Base-by-base conservation (phyloP, 1,140 invertebrate species). In the Cyrtorhinus lividipennis region DNA sequence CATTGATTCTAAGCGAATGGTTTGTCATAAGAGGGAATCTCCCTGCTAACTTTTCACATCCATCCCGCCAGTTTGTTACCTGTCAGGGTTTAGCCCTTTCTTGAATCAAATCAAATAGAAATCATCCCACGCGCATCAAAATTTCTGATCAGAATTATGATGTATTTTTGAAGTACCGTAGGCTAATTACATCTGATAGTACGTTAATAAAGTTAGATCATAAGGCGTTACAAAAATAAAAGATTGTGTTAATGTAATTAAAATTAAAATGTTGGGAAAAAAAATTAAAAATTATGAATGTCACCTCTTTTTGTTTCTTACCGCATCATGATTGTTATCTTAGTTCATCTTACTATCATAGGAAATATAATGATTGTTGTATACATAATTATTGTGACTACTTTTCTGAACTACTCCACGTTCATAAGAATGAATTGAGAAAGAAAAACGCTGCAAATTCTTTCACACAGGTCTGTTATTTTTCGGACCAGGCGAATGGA, bases 241-340 rank as follows among this genome's bases (percentile, higher is more conserved):
- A 60, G 13, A 59, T 59, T 30, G 59, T 60, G 59, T 60, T 30
- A 5, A 60, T 60, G 2, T 27, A 20, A 38, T 2, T 27, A 8
- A 25, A 60, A 60, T 60, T 20, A 27, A n/a, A n/a, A 60, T 24
- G 18, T 23, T 8, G 25, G 8, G 57, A 18, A 25, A 23, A 27
- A 59, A 23, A 10, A 38, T 27, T 24, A 58, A n/a, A n/a, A n/a
- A n/a, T n/a, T n/a, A 23, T 24, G 18, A 60, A 27, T 60, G 59
- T 60, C 59, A 60, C n/a, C 59, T 60, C 27, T 18, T 60, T 60
- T 60, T 24, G 59, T 60, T 60, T 60, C 24, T 60, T 38, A 60
- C 59, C 59, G 38, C 59, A 53, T 15, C 24, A 60, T 30, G 24
- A 60, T 60, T 60, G 59, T 60, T 60, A 60, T 30, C 13, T 27